Conservation (phyloP, 2,888 invertebrate species). For the Tortrix viridana region DNA sequence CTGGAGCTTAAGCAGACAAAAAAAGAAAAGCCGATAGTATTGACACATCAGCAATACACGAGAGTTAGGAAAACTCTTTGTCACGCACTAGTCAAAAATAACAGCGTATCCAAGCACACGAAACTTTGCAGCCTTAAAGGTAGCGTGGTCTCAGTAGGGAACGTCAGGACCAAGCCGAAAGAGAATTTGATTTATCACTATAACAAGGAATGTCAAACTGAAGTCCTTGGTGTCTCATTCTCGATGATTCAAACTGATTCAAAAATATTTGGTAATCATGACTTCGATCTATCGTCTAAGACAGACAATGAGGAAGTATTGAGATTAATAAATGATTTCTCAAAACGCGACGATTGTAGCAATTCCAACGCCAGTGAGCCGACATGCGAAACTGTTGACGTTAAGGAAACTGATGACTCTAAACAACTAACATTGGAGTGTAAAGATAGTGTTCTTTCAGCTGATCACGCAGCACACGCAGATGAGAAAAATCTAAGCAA, state of each 20-base stretch:
- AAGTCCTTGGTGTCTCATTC: constrained; percentile 12
- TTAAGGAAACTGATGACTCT: no score
- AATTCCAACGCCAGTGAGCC: no score
- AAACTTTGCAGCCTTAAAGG: constrained; percentile 39
- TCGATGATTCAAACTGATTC: neutral
- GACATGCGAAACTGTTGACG: no score
- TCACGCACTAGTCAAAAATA: constrained; percentile 46
- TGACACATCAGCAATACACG: constrained; percentile 65
- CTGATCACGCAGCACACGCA: neutral
- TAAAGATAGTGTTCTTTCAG: neutral
- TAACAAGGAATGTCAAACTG: constrained; percentile 48
- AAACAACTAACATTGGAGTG: neutral
- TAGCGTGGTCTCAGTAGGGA: constrained; percentile 55
- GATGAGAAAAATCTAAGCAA: neutral
- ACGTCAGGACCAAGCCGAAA: constrained; percentile 49
- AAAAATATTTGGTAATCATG: neutral
- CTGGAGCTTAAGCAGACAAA: constrained; percentile 55
- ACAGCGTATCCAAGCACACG: constrained; percentile 9
- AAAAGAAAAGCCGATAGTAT: constrained; percentile 60
- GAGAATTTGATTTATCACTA: constrained; percentile 21
- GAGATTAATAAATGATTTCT: neutral
- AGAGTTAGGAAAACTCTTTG: constrained; percentile 66
- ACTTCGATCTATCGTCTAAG: neutral
- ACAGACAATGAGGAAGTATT: neutral
- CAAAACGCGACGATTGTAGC: no score